Percentiles rank a stretch among this genome's conserved stretches.
Evolutionary conservation across 2,888 invertebrate species (phyloP).

Genomic region (Cryptocheilus praepositus): DNA sequence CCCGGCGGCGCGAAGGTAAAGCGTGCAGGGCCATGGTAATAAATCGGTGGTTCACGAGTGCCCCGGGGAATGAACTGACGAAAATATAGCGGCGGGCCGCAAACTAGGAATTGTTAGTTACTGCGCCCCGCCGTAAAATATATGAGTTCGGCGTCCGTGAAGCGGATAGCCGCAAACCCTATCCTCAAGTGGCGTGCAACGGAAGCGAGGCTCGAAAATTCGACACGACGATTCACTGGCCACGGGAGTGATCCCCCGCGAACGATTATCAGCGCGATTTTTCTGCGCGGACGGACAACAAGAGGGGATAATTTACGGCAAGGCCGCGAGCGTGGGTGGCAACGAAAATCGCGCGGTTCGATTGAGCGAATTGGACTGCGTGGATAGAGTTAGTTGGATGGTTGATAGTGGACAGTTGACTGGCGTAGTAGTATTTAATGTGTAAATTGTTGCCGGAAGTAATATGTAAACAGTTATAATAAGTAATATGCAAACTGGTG

Average conservation of each 20-base stretch:
- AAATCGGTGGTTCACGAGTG: constrained; percentile 67
- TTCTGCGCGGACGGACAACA: not conserved
- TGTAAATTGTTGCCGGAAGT: too few species aligned
- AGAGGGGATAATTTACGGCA: not conserved
- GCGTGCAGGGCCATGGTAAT: constrained; percentile 53
- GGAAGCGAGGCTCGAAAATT: constrained; percentile 42
- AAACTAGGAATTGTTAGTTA: constrained; percentile 73
- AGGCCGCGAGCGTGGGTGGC: too few species aligned
- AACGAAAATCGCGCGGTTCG: too few species aligned
- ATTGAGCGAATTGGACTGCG: too few species aligned
- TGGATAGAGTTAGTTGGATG: too few species aligned
- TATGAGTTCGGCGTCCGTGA: constrained; percentile 60
- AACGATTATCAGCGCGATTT: constrained; percentile 6
- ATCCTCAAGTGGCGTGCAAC: constrained; percentile 38
- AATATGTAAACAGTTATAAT: too few species aligned
- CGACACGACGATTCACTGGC: constrained; percentile 17
- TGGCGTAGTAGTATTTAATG: too few species aligned
- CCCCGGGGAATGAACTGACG: constrained; percentile 70
- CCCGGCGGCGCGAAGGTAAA: constrained; percentile 31
- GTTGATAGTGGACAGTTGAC: too few species aligned
- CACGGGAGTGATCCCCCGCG: constrained; percentile 11
- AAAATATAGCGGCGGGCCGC: constrained; percentile 71
- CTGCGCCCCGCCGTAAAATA: constrained; percentile 65
- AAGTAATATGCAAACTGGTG: too few species aligned
- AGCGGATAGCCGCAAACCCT: constrained; percentile 50